Evolutionary conservation across 2,888 invertebrate species (phyloP), one percentile per base, ranked within the genome.

Genomic region (Pteria penguin): DNA sequence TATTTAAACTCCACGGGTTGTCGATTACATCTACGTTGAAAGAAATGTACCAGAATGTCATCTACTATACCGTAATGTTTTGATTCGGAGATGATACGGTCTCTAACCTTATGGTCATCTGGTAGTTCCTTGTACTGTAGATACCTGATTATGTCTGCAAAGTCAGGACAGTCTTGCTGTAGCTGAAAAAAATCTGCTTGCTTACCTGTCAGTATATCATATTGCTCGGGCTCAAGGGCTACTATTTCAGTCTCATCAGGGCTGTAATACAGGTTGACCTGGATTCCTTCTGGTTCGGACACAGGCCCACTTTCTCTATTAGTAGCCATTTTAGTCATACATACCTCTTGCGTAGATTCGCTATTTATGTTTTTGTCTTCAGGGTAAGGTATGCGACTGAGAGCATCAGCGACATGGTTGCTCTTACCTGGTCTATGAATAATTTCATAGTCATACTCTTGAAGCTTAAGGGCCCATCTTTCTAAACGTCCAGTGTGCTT

Each of bases 391-490:
- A 36, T 58, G 18, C 61, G 8, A 22, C 60, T 70, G 2, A 65
- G 55, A 36, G 55, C 63, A 62, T 75, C 69, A 27, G 69, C 63
- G 5, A 72, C 61, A 58, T 52, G 36, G 31, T n/a, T n/a, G n/a
- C n/a, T n/a, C n/a, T n/a, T n/a, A n/a, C n/a, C n/a, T n/a, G n/a
- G n/a, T n/a, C n/a, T 71, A 29, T 76, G 74, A 5, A 52, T 32
- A n/a, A 77, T 63, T 4, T 72, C 62, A 54, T 65, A 81, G 29
- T 80, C 45, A 45, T 75, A 72, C 4, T 69, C 72, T 36, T 83
- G 83, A 8, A 83, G 52, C 32, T 72, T 61, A 5, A 79, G 45
- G 4, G 72, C 55, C 79, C 77, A 79, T 36, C 72, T 61, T 52
- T 54, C 45, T 26, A 80, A 36, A n/a, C 78, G 18, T 18, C 76